Conservation (phyloP, 2,113 vertebrate genomes). For the Myiozetetes cayanensis region DNA sequence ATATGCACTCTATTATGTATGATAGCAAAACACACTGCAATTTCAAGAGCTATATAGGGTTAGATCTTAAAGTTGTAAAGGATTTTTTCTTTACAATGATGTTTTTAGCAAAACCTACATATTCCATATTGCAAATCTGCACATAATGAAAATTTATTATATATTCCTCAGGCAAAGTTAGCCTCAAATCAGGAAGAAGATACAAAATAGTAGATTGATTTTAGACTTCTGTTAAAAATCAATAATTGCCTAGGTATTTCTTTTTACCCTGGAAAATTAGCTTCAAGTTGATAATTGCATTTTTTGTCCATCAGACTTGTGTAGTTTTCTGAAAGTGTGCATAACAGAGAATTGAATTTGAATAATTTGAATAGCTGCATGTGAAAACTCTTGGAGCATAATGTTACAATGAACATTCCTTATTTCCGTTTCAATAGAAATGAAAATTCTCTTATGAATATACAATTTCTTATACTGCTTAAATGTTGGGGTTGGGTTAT, state of each 20-base stretch:
- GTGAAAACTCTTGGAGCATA: constrained; percentile 3
- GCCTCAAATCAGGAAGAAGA: neutral
- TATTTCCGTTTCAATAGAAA: neutral
- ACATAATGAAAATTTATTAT: neutral
- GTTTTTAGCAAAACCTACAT: neutral
- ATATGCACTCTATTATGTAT: neutral
- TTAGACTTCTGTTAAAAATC: constrained; percentile 1
- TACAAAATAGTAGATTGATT: neutral
- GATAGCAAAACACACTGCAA: neutral
- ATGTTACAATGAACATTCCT: neutral
- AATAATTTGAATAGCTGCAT: constrained; percentile 37
- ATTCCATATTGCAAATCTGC: neutral
- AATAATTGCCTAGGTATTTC: neutral
- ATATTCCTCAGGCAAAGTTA: neutral
- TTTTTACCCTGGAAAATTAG: constrained; percentile 40
- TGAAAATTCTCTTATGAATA: neutral
- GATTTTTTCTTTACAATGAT: neutral
- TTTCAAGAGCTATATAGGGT: neutral
- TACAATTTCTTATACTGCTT: neutral
- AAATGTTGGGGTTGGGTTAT: neutral
- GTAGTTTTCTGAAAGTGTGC: constrained; percentile 10
- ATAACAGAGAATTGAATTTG: constrained; percentile 25
- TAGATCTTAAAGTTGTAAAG: neutral
- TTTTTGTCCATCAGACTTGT: constrained; percentile 22
- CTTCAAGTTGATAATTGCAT: constrained; percentile 37